Percentiles rank a stretch among this genome's conserved stretches.
Evolutionary conservation across 2,797 vertebrate species (phyloP).

Genomic region (Cichlasoma orientale): DNA sequence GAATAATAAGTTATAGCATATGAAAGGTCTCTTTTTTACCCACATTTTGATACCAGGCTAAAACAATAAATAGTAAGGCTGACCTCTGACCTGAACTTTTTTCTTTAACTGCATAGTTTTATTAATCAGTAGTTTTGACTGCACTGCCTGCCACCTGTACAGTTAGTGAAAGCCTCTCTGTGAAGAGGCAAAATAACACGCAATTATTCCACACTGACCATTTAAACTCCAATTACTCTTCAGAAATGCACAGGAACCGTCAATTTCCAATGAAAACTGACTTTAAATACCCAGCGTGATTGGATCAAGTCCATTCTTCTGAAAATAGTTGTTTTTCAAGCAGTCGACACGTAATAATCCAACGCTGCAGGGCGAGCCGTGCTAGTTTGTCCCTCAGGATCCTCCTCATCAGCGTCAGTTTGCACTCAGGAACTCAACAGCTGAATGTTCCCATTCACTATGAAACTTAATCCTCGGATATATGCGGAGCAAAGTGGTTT

Average conservation of each 20-base stretch:
- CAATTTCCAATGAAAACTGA: constrained; percentile 44
- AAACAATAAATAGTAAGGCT: background rate
- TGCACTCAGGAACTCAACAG: constrained; percentile 39
- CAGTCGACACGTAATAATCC: constrained; percentile 59
- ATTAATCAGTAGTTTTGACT: background rate
- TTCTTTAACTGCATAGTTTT: background rate
- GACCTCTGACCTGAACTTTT: constrained; percentile 5
- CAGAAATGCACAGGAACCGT: constrained; percentile 37
- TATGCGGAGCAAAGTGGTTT: constrained; percentile 55
- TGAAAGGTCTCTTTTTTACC: background rate
- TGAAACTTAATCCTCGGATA: constrained; percentile 61
- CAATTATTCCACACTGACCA: constrained; percentile 24
- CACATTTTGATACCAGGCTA: background rate
- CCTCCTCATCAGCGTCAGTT: constrained; percentile 54
- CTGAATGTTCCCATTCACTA: constrained; percentile 72
- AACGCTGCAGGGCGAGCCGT: background rate
- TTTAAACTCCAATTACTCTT: constrained; percentile 53
- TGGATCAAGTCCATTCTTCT: constrained; percentile 50
- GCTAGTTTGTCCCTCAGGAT: constrained; percentile 49
- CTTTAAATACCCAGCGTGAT: constrained; percentile 35
- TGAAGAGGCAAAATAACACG: constrained; percentile 18
- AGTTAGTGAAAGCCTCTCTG: constrained; percentile 35
- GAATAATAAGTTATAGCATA: accelerated
- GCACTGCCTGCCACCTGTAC: background rate
- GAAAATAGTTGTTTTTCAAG: constrained; percentile 55